These are phyloP conservation scores for Stratiomys singularior DNA, from an alignment of 2,888 invertebrate species.

Conservation along the genomic window DNA sequence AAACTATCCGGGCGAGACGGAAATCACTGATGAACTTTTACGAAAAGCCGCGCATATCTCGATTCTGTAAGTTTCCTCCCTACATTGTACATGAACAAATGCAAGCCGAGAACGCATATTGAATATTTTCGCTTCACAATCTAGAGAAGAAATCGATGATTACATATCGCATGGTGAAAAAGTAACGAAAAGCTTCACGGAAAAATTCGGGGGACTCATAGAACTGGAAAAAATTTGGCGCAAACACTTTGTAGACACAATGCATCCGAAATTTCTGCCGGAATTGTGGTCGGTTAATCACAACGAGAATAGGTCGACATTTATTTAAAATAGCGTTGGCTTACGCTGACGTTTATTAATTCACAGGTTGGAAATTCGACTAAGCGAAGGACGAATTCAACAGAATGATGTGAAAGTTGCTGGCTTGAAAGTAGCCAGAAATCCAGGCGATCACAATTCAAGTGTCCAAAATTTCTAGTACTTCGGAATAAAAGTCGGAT, in stretches of 20 bases:
- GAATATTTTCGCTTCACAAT: background rate
- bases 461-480: no score
- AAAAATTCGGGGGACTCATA: constrained; percentile 70
- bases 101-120: background rate
- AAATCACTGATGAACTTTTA: constrained; percentile 68
- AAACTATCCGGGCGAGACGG: constrained; percentile 66
- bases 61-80: constrained; percentile 63
- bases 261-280: constrained; percentile 79
- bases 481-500: no score
- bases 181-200: constrained; percentile 71
- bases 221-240: constrained; percentile 80
- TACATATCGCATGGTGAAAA: constrained; percentile 69
- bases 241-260: constrained; percentile 76
- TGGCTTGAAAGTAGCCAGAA: constrained; percentile 55
- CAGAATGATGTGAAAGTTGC: constrained; percentile 63
- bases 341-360: constrained; percentile 52
- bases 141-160: constrained; percentile 66
- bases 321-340: background rate
- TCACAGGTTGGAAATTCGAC: constrained; percentile 67
- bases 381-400: constrained; percentile 68
- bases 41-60: constrained; percentile 67
- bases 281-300: constrained; percentile 80
- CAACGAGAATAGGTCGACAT: constrained; percentile 71
- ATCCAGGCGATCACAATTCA: background rate
- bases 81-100: background rate